These are phyloP conservation scores for Dipodomys spectabilis DNA, from an alignment of 2,113 vertebrate genomes.

Conservation along the genomic window DNA sequence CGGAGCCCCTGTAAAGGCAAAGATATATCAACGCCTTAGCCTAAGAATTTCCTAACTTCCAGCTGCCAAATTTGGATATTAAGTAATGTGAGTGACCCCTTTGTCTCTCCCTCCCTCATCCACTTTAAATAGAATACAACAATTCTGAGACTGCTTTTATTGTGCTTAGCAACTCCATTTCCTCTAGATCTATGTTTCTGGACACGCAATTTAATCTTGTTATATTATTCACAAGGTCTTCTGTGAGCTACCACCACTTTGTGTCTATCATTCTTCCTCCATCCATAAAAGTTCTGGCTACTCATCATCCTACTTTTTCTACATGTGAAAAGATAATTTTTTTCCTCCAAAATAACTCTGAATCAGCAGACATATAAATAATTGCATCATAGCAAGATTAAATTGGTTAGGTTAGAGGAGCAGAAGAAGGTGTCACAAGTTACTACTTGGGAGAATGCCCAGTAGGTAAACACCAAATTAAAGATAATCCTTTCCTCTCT, in stretches of 20 bases:
- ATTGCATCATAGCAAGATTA: slow-evolving; percentile 48
- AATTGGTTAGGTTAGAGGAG: slow-evolving; percentile 45
- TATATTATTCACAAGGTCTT: not conserved
- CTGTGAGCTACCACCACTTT: not conserved
- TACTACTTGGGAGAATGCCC: slow-evolving; percentile 1
- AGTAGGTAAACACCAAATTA: not conserved
- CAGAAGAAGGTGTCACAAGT: not conserved
- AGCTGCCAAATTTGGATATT: not conserved
- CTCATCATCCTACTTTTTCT: slow-evolving; percentile 7
- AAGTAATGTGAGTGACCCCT: not conserved
- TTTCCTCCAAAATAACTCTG: not conserved
- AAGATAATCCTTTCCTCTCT: slow-evolving; percentile 21
- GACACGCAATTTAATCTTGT: not conserved
- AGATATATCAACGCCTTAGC: not conserved
- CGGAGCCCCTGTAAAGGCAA: not conserved
- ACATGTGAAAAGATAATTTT: not conserved
- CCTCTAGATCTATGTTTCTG: not conserved
- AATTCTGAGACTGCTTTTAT: not conserved
- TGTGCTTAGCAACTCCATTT: not conserved
- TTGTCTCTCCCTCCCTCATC: not conserved
- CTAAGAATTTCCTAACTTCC: not conserved
- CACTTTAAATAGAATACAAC: not conserved
- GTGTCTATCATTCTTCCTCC: rapidly evolving
- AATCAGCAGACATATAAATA: slow-evolving; percentile 35
- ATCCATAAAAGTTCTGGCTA: not conserved